A percentile compares a stretch with the other conserved stretches of the same genome.
phyloP scores from a whole-genome alignment of 1,140 invertebrate species.

The Leptopilina clavipes region DNA sequence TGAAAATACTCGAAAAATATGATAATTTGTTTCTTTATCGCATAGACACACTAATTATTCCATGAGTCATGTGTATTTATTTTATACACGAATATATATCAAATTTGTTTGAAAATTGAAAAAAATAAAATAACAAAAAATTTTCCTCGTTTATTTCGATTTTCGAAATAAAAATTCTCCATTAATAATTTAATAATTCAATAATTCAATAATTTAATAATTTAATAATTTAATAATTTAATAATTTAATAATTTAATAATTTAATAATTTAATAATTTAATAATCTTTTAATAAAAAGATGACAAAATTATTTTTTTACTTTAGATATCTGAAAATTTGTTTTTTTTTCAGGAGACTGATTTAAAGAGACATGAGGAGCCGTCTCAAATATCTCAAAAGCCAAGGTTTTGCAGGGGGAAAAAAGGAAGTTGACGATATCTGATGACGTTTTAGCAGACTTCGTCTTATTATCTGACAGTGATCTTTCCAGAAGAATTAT shows the following conservation, averaged over 20 bases:
- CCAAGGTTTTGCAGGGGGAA: not conserved
- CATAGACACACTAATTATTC: not conserved
- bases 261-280: too few species aligned
- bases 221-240: too few species aligned
- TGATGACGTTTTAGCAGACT: slow-evolving; percentile 9
- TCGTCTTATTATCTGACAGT: not conserved
- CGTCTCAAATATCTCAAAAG: slow-evolving; percentile 3
- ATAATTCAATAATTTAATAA: not conserved
- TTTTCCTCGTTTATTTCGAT: too few species aligned
- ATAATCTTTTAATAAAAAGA: not conserved
- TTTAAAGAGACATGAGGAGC: not conserved
- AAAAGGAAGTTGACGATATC: slow-evolving; percentile 4
- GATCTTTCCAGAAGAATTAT: not conserved
- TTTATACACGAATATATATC: not conserved
- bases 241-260: too few species aligned
- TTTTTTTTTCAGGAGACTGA: not conserved
- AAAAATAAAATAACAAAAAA: too few species aligned
- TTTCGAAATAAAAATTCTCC: too few species aligned
- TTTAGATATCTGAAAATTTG: too few species aligned
- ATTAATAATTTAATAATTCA: too few species aligned
- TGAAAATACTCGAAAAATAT: not conserved
- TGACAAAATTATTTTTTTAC: too few species aligned
- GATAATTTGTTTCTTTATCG: slow-evolving; percentile 11
- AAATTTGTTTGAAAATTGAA: too few species aligned
- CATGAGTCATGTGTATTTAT: too few species aligned